Evolutionary conservation across 2,888 invertebrate species (phyloP), one percentile per base, ranked within the genome.

Genomic region (Tetropium fuscum): DNA sequence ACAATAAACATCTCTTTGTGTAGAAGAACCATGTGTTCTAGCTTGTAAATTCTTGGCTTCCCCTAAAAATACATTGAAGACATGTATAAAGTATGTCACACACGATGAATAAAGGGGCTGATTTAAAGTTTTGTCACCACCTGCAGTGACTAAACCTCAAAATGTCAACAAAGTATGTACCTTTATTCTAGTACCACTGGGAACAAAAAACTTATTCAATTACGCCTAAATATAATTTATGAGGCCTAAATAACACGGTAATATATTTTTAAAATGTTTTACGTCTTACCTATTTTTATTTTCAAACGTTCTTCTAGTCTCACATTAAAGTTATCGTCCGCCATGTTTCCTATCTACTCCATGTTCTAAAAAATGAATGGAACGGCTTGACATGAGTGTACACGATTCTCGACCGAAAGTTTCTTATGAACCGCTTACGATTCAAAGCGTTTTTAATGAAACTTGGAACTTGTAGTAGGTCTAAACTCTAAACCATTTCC

Each of bases 221-320:
- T 44, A 41, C 34, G 44, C 43, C 49, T 41, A 43, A 47, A 41
- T 56, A 49, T 47, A 56, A 48, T 36, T 43, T 15, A 44, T 11
- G 11, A 18, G 3, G n/a, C n/a, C n/a, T 13, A 13, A 40, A 48
- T 32, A 40, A 16, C 13, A 7, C n/a, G 8, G 19, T 6, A 47
- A 30, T 36, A 32, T 15, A 10, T 19, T 36, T 10, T 6, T 25
- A 16, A 15, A 20, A 49, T 11, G 18, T 8, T 16, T 4, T 2
- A 45, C 36, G 36, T 45, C 92, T 85, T 87, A 94, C 94, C 94
- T 83, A 95, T 94, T 90, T 94, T 95, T 82, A 95, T 93, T 89
- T 92, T 93, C 84, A 95, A 88, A 85, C 93, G 91, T 88, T 95
- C 95, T 85, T 93, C 93, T 83, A 93, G 90, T 87, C 95, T 89